A percentile compares a stretch with the other conserved stretches of the same genome.
Conservation (phyloP, 1,140 invertebrate species). For the Maniola jurtina region DNA sequence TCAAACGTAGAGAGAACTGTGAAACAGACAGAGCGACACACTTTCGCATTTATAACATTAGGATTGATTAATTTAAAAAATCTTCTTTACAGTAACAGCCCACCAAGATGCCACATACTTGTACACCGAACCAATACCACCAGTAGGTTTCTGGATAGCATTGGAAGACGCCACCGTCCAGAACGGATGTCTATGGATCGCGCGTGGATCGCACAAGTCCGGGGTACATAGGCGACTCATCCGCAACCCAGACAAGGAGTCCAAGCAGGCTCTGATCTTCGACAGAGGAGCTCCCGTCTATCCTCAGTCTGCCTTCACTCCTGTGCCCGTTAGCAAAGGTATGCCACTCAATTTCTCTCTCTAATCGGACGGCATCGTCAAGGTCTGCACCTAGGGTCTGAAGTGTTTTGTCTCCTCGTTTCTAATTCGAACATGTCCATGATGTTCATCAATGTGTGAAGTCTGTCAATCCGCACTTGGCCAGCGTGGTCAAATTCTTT, state of each 20-base stretch:
- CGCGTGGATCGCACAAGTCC: conserved; percentile 93
- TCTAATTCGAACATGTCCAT: too few species aligned
- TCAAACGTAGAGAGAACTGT: too few species aligned
- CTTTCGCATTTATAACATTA: too few species aligned
- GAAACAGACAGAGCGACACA: too few species aligned
- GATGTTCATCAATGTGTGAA: too few species aligned
- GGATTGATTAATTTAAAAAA: too few species aligned
- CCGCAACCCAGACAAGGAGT: conserved; percentile 84
- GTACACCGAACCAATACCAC: conserved; percentile 86
- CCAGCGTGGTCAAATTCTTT: too few species aligned
- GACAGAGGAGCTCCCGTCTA: conserved; percentile 84
- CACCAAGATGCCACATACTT: conserved; percentile 95
- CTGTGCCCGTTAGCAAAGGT: conserved; percentile 82
- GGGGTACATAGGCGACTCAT: conserved; percentile 85
- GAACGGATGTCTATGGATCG: conserved; percentile 97
- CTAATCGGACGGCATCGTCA: too few species aligned
- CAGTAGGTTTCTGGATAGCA: conserved; percentile 96
- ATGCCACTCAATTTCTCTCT: too few species aligned
- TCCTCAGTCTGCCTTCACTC: conserved; percentile 87
- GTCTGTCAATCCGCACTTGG: too few species aligned
- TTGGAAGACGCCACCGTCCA: conserved; percentile 94
- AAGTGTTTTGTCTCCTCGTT: too few species aligned
- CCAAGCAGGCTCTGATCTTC: conserved; percentile 81
- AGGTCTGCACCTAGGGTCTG: too few species aligned
- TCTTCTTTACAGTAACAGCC: conserved; percentile 81